These are phyloP conservation scores for Pocillopora verrucosa DNA, from an alignment of 64 coral and sea anemone species.

Conservation along the genomic window DNA sequence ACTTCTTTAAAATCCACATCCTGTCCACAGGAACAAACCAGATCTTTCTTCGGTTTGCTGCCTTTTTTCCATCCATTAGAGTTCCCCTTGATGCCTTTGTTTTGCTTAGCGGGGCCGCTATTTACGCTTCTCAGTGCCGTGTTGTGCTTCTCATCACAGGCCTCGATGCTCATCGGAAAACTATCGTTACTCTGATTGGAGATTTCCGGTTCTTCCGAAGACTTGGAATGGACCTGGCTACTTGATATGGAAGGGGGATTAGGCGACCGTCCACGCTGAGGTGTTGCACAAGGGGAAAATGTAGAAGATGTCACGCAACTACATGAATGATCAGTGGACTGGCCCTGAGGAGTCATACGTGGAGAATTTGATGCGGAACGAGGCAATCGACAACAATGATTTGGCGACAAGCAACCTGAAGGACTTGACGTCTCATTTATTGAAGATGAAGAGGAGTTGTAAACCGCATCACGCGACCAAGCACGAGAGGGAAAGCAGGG, in stretches of 20 bases:
- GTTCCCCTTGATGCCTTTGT: not conserved
- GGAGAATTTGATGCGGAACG: not conserved
- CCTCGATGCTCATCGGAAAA: conserved; percentile 21
- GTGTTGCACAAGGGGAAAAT: not conserved
- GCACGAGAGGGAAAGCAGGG: not conserved
- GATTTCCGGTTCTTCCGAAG: conserved; percentile 11
- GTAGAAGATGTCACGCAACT: not conserved
- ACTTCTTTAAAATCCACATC: not conserved
- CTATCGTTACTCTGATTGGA: not conserved
- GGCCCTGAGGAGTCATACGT: not conserved
- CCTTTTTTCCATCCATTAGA: not conserved
- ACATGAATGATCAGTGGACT: not conserved
- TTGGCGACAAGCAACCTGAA: too few relatives aligned
- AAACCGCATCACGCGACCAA: too few relatives aligned
- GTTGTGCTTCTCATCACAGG: not conserved
- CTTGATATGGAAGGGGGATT: not conserved
- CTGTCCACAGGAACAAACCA: not conserved
- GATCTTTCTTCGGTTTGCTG: not conserved
- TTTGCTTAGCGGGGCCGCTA: not conserved
- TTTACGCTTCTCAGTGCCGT: not conserved
- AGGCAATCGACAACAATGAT: too few relatives aligned
- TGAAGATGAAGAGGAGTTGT: too few relatives aligned
- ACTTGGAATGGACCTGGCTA: not conserved
- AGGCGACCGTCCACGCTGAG: not conserved
- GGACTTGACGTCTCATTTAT: too few relatives aligned